Evolutionary conservation across 2,888 invertebrate species (phyloP).

Genomic region (Drosophila mettleri): DNA sequence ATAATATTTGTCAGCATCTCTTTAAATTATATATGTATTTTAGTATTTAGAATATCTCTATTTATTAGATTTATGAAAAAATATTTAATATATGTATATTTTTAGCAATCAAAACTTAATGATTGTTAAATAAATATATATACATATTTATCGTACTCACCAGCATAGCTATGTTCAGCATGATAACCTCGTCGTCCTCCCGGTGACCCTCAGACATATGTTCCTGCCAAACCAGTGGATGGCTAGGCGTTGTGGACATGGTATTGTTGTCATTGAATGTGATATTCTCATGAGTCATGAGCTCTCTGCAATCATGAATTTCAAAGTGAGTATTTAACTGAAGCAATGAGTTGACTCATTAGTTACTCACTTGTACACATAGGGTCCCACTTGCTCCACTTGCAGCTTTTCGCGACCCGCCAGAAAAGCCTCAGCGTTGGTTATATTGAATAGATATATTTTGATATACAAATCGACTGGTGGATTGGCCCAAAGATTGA

Average conservation of each 20-base stretch:
- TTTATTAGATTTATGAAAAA: neutral
- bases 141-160: constrained; percentile 88
- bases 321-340: neutral
- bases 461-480: constrained; percentile 91
- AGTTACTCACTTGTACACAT: constrained; percentile 92
- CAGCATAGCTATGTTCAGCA: constrained; percentile 94
- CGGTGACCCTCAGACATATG: constrained; percentile 90
- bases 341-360: too few species aligned
- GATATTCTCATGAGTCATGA: constrained; percentile 89
- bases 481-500: constrained; percentile 92
- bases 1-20: too few species aligned
- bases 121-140: neutral
- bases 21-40: neutral
- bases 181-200: constrained; percentile 90
- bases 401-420: constrained; percentile 89
- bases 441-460: constrained; percentile 93
- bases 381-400: constrained; percentile 93
- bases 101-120: too few species aligned
- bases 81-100: neutral
- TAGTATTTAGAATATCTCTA: neutral
- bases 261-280: constrained; percentile 92
- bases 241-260: constrained; percentile 88
- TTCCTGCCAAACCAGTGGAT: constrained; percentile 91
- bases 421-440: constrained; percentile 92
- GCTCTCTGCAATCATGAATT: constrained; percentile 87